These are phyloP conservation scores for Corvus moneduloides DNA, from an alignment of 2,113 vertebrate genomes.

Conservation along the genomic window DNA sequence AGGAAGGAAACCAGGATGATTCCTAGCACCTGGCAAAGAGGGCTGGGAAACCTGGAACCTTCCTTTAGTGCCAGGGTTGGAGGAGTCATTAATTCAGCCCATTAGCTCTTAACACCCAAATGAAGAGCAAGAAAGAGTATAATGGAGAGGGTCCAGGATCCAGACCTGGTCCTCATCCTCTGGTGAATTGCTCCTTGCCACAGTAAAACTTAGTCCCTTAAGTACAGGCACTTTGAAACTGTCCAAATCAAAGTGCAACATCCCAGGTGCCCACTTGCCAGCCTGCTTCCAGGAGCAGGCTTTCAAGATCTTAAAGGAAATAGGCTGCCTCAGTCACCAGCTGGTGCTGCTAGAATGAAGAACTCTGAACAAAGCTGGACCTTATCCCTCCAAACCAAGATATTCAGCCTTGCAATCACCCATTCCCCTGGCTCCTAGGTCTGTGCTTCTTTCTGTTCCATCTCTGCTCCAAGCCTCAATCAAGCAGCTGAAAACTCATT, in stretches of 20 bases:
- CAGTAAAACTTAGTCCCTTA: neutral
- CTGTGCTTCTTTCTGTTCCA: neutral
- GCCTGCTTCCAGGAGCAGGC: neutral
- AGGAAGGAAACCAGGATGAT: neutral
- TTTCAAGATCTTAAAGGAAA: neutral
- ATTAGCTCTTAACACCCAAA: neutral
- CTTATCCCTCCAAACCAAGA: neutral
- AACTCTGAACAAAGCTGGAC: neutral
- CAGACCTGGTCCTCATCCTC: neutral
- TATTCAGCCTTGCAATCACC: neutral
- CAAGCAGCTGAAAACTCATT: neutral
- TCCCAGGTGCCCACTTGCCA: neutral
- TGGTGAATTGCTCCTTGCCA: neutral
- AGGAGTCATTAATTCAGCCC: neutral
- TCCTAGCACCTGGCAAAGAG: neutral
- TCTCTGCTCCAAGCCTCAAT: neutral
- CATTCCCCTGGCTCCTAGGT: neutral
- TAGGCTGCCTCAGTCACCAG: neutral
- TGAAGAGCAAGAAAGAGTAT: neutral
- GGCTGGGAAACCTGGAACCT: neutral
- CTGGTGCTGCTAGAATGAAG: neutral
- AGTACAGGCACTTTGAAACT: neutral
- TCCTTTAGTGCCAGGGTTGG: neutral
- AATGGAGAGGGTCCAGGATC: neutral
- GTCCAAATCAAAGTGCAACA: neutral